A percentile compares a stretch with the other conserved stretches of the same genome.
These are phyloP conservation scores for Lytechinus pictus DNA, from an alignment of 35 echinoderm and acorn worm species.

Conservation along the genomic window DNA sequence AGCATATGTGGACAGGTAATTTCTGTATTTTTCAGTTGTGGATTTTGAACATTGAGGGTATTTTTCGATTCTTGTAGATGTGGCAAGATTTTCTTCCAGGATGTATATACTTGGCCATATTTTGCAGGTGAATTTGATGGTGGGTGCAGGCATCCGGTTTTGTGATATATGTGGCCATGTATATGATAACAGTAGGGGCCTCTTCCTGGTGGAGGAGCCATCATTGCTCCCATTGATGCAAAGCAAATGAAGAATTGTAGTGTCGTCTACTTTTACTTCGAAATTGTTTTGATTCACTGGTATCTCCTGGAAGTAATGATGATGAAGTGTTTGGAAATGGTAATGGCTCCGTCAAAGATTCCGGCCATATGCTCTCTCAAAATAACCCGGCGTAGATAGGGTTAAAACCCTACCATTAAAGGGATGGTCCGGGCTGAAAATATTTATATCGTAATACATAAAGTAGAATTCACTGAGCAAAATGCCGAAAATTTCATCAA, in stretches of 20 bases:
- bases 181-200: background rate
- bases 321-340: background rate
- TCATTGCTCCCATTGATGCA: slow-evolving; percentile 32
- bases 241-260: slow-evolving; percentile 6
- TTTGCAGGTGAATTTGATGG: background rate
- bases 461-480: too few species aligned
- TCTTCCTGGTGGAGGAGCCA: slow-evolving; percentile 44
- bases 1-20: background rate
- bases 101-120: slow-evolving; percentile 32
- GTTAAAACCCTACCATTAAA: too few species aligned
- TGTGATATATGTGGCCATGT: background rate
- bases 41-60: slow-evolving; percentile 8
- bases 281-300: slow-evolving; percentile 22
- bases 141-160: background rate
- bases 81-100: background rate
- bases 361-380: too few species aligned
- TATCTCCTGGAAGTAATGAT: slow-evolving; percentile 18
- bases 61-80: slow-evolving; percentile 1
- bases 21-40: background rate
- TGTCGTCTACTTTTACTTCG: background rate
- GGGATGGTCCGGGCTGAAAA: too few species aligned
- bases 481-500: too few species aligned
- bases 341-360: slow-evolving; percentile 10
- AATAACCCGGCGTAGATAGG: too few species aligned
- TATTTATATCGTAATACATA: too few species aligned